phyloP scores from a whole-genome alignment of 2,888 invertebrate genomes.

The Yponomeuta plumbellus region DNA sequence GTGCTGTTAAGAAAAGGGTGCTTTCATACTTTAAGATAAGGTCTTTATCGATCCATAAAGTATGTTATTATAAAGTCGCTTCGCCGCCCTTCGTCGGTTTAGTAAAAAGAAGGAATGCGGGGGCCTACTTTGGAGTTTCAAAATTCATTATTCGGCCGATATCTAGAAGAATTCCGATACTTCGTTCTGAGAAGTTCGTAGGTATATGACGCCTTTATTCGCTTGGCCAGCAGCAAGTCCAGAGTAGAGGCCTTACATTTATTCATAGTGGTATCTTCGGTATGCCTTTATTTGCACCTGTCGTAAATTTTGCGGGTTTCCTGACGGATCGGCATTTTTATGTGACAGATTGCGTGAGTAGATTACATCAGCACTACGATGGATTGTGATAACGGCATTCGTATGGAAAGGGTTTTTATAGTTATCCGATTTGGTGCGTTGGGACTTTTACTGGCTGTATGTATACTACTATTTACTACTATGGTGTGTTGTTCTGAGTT shows the following conservation, averaged over 20 bases:
- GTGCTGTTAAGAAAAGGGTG: constrained; percentile 63
- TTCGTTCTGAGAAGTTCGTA: no score
- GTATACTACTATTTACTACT: neutral
- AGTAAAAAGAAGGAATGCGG: constrained; percentile 39
- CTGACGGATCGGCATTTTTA: constrained; percentile 28
- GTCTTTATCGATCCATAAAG: constrained; percentile 69
- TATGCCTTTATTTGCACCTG: constrained; percentile 58
- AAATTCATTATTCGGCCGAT: no score
- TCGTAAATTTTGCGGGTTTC: constrained; percentile 47
- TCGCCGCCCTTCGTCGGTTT: constrained; percentile 33
- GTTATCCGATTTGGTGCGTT: neutral
- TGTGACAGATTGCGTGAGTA: constrained; percentile 29
- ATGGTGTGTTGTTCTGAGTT: neutral
- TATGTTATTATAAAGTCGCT: constrained; percentile 66
- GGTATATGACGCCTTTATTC: no score
- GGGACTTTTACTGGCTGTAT: neutral
- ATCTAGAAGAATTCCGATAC: no score
- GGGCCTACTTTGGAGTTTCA: neutral
- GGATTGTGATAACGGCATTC: constrained; percentile 8
- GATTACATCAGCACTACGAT: neutral
- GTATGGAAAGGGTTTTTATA: neutral
- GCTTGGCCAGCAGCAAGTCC: constrained; percentile 12
- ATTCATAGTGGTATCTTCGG: constrained; percentile 48
- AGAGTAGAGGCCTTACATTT: constrained; percentile 26
- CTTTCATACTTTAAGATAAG: constrained; percentile 57